Evolutionary conservation across 2,113 vertebrate species (phyloP).

Genomic region (Mobula birostris): DNA sequence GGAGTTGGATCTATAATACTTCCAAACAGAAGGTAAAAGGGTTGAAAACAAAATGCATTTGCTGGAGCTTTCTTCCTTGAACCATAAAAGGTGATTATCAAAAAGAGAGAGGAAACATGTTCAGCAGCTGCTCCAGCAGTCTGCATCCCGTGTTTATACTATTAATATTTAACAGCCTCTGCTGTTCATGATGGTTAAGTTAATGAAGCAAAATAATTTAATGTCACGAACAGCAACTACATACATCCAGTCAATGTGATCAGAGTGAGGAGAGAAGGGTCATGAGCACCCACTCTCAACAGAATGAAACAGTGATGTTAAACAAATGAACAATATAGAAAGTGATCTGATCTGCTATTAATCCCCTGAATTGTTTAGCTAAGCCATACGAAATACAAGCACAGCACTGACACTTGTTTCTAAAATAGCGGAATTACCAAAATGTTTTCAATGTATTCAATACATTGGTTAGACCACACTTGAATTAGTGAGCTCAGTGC

Average conservation of each 20-base stretch:
- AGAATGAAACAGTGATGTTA: background rate
- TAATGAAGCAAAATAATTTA: slow-evolving; percentile 10
- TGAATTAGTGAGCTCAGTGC: background rate
- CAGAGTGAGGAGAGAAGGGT: background rate
- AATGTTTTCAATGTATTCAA: background rate
- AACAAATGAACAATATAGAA: background rate
- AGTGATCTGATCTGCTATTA: background rate
- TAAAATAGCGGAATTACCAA: background rate
- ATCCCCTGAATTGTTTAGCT: background rate
- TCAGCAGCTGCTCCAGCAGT: background rate
- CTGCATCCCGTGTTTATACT: background rate
- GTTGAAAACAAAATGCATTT: background rate
- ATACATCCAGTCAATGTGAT: background rate
- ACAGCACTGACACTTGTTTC: background rate
- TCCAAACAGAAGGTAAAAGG: background rate
- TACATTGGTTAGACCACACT: background rate
- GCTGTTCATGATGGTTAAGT: background rate
- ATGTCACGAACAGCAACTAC: background rate
- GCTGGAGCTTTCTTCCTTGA: background rate
- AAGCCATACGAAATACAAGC: background rate
- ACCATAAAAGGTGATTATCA: background rate
- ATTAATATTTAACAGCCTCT: background rate
- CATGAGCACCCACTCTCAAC: background rate
- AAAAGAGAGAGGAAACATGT: background rate
- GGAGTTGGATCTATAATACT: background rate